These are phyloP conservation scores for Bostrychus sinensis DNA, from an alignment of 2,113 vertebrate species.

Conservation along the genomic window DNA sequence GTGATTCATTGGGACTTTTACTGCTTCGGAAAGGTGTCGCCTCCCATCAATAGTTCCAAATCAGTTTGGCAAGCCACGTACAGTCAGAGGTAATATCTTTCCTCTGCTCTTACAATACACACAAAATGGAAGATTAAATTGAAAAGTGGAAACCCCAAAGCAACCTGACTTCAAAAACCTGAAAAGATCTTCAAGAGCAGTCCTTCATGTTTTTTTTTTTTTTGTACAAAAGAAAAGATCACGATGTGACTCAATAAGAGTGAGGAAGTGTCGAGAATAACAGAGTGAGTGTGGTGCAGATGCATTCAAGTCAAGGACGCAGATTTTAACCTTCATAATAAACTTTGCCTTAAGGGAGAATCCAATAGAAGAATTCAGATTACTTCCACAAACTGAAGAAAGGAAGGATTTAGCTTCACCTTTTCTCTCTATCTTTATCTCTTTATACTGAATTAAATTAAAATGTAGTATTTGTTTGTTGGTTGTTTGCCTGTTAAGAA, in stretches of 20 bases:
- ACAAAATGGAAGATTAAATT: conserved; percentile 30
- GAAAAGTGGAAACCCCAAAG: conserved; percentile 7
- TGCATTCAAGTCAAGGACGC: conserved; percentile 43
- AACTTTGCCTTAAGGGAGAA: conserved; percentile 7
- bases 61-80: conserved; percentile 39
- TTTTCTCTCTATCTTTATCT: too few species aligned
- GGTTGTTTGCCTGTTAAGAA: too few species aligned
- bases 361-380: conserved; percentile 24
- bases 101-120: conserved; percentile 15
- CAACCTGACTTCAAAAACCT: conserved; percentile 22
- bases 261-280: conserved; percentile 4
- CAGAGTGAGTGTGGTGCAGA: conserved; percentile 26
- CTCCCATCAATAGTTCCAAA: conserved; percentile 62
- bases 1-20: conserved; percentile 74
- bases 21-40: conserved; percentile 70
- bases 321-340: conserved; percentile 29
- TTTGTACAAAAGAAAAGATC: conserved; percentile 10
- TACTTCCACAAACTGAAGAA: conserved; percentile 3
- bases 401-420: not conserved
- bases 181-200: conserved; percentile 8
- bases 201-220: not conserved
- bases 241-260: conserved; percentile 10
- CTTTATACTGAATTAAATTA: too few species aligned
- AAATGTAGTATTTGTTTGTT: too few species aligned
- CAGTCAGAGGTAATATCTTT: conserved; percentile 43